Conservation (phyloP, 2,888 invertebrate genomes). For the Helleia helle region DNA sequence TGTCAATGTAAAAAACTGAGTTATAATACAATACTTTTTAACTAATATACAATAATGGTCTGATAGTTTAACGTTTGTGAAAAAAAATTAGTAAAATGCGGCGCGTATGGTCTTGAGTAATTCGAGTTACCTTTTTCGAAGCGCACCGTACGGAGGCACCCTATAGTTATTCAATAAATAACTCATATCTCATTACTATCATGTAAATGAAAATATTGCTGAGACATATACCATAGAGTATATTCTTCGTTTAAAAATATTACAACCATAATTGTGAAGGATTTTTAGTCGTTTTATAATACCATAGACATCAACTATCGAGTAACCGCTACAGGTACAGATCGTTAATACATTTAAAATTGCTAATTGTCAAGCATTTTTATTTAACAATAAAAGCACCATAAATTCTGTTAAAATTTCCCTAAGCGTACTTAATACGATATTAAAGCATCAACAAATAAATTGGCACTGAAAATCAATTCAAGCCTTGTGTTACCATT, state of each 20-base stretch:
- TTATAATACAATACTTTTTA: too few species aligned
- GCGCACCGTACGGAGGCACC: too few species aligned
- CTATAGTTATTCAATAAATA: conserved; percentile 7
- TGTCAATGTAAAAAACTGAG: too few species aligned
- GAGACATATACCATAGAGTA: not conserved
- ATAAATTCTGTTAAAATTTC: conserved; percentile 48
- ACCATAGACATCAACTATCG: conserved; percentile 1
- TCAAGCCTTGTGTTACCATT: not conserved
- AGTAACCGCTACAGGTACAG: not conserved
- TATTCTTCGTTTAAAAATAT: conserved; percentile 5
- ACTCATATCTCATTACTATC: not conserved
- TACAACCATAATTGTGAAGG: conserved; percentile 1
- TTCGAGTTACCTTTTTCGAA: too few species aligned
- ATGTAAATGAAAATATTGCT: conserved; percentile 7
- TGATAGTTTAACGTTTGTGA: too few species aligned
- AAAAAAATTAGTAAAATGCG: too few species aligned
- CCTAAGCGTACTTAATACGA: conserved; percentile 35
- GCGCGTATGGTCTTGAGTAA: too few species aligned
- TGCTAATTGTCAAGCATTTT: conserved; percentile 19
- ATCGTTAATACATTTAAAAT: conserved; percentile 17
- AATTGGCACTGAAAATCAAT: conserved; percentile 55
- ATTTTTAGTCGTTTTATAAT: not conserved
- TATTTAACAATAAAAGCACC: conserved; percentile 49
- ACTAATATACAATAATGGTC: too few species aligned
- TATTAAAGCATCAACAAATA: conserved; percentile 62